Evolutionary conservation across 1,140 invertebrate species (phyloP).

Genomic region (Subanguina moxae): DNA sequence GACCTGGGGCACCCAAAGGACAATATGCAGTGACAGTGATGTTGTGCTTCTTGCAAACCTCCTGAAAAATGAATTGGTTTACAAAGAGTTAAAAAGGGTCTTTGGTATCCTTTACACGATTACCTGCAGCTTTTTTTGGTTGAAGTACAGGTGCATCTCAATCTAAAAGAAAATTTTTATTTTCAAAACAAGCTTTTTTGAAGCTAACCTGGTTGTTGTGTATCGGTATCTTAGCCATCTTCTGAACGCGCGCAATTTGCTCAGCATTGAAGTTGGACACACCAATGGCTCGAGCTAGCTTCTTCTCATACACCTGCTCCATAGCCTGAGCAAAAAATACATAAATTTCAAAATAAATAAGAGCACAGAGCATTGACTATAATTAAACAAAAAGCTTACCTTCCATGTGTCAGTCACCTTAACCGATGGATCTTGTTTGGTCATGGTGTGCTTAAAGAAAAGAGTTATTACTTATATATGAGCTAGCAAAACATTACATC

Average conservation of each 20-base stretch:
- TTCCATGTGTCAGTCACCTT: constrained; percentile 46
- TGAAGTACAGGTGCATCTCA: constrained; percentile 46
- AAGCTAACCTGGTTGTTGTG: constrained; percentile 47
- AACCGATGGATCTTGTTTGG: constrained; percentile 34
- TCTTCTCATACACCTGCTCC: constrained; percentile 57
- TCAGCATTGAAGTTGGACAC: constrained; percentile 60
- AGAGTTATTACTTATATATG: no score
- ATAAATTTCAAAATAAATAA: no score
- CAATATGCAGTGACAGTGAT: constrained; percentile 60
- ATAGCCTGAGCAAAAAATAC: constrained; percentile 24
- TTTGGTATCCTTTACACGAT: neutral
- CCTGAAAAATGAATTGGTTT: neutral
- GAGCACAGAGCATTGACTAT: no score
- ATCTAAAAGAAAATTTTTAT: no score
- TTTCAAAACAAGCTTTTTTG: no score
- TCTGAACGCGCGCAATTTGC: constrained; percentile 55
- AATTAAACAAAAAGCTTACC: no score
- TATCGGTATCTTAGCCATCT: constrained; percentile 44
- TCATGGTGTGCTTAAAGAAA: neutral
- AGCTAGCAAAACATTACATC: neutral
- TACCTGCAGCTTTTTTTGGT: constrained; percentile 25
- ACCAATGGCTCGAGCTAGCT: constrained; percentile 60
- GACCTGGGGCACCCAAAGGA: constrained; percentile 59
- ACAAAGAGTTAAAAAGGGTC: neutral
- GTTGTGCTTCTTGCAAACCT: constrained; percentile 53